Evolutionary conservation across 2,888 invertebrate genomes (phyloP).

Genomic region (Synanthedon vespiformis): DNA sequence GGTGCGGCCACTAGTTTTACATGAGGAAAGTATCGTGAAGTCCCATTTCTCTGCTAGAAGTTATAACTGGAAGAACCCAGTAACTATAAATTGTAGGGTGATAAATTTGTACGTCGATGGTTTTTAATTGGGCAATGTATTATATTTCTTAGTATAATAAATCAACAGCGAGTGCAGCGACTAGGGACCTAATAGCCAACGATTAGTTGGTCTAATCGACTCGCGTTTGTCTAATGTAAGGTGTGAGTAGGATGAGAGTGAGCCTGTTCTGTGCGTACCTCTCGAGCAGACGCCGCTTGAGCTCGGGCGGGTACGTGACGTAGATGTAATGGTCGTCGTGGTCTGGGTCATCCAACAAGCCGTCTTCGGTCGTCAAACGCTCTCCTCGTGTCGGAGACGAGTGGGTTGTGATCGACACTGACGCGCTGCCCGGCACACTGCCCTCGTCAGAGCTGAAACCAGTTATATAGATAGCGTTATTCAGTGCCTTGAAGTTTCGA

Average conservation of each 20-base stretch:
- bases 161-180: too few relatives aligned
- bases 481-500: not conserved
- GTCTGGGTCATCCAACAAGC: conserved; percentile 53
- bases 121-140: too few relatives aligned
- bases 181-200: not conserved
- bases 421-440: conserved; percentile 74
- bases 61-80: too few relatives aligned
- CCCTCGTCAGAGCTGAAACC: conserved; percentile 74
- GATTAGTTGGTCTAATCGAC: conserved; percentile 22
- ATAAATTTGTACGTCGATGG: too few relatives aligned
- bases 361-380: conserved; percentile 51
- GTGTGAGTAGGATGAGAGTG: conserved; percentile 49
- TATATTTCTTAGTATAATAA: too few relatives aligned
- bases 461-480: not conserved
- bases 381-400: conserved; percentile 74
- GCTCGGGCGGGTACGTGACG: conserved; percentile 88
- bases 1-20: too few relatives aligned
- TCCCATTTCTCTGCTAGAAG: too few relatives aligned
- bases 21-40: too few relatives aligned
- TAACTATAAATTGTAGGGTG: too few relatives aligned
- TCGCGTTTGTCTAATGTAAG: conserved; percentile 47
- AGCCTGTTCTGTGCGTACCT: conserved; percentile 71
- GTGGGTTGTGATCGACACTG: conserved; percentile 75
- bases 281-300: conserved; percentile 85
- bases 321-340: conserved; percentile 86